phyloP scores from a whole-genome alignment of 1,140 invertebrate genomes.

The Listronotus bonariensis region DNA sequence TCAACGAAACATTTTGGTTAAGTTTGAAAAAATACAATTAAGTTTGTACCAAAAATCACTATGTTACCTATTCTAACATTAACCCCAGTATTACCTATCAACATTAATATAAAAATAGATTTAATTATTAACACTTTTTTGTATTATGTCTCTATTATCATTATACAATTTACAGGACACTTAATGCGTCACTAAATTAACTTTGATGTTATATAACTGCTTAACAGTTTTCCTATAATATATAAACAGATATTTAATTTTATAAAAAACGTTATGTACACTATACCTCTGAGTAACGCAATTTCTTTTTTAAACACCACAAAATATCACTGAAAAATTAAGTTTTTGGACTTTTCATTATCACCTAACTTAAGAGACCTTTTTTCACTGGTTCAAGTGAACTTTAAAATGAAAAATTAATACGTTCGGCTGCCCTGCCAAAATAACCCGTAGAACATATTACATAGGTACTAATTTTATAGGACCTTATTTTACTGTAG shows the following conservation, averaged over 20 bases:
- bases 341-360: conserved; percentile 15
- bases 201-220: no score
- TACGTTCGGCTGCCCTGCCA: no score
- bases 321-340: conserved; percentile 33
- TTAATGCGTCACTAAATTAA: no score
- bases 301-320: conserved; percentile 19
- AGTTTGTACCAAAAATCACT: conserved; percentile 42
- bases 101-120: conserved; percentile 47
- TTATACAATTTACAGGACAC: no score
- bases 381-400: no score
- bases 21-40: conserved; percentile 29
- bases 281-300: conserved; percentile 1
- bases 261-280: conserved; percentile 19
- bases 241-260: conserved; percentile 3
- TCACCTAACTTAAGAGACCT: conserved; percentile 5
- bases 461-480: no score
- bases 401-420: no score
- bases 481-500: no score
- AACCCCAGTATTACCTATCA: conserved; percentile 39
- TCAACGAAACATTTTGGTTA: conserved; percentile 29
- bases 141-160: no score
- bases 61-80: conserved; percentile 33
- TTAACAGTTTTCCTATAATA: conserved; percentile 4
- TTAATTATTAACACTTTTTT: conserved; percentile 40
- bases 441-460: no score